Percentiles rank a stretch among this genome's conserved stretches.
Evolutionary conservation across 2,797 vertebrate genomes (phyloP).

Genomic region (Typhlichthys eigenmanni): DNA sequence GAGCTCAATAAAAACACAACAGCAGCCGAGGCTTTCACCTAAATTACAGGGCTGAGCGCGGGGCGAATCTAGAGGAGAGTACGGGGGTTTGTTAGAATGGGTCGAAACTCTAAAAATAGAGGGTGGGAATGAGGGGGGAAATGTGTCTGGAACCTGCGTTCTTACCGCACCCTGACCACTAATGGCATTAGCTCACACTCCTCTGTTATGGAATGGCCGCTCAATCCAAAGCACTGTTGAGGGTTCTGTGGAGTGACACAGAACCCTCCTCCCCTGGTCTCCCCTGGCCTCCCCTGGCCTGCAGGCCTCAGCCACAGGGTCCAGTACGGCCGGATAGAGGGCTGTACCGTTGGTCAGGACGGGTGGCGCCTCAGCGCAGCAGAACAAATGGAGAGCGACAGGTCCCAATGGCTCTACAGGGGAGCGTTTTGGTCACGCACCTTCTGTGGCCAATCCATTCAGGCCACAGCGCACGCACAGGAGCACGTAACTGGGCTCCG

Average conservation of each 20-base stretch:
- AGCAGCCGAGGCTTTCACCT: slow-evolving; percentile 64
- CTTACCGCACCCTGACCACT: slow-evolving; percentile 57
- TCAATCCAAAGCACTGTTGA: slow-evolving; percentile 10
- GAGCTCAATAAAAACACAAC: slow-evolving; percentile 72
- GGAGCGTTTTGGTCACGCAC: slow-evolving; percentile 13
- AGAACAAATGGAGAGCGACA: slow-evolving; percentile 16
- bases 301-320: slow-evolving; percentile 19
- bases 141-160: slow-evolving; percentile 36
- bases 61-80: slow-evolving; percentile 32
- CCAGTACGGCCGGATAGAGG: slow-evolving; percentile 31
- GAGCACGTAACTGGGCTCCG: neutral
- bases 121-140: slow-evolving; percentile 8
- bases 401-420: slow-evolving; percentile 19
- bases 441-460: slow-evolving; percentile 13
- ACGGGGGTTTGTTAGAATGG: slow-evolving; percentile 27
- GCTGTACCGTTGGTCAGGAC: slow-evolving; percentile 11
- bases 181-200: slow-evolving; percentile 61
- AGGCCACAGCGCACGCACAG: neutral
- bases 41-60: slow-evolving; percentile 69
- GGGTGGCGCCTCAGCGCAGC: neutral
- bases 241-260: too few species aligned
- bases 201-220: slow-evolving; percentile 60
- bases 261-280: slow-evolving; percentile 22
- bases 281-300: neutral
- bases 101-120: slow-evolving; percentile 39